Conservation (phyloP, 2,797 vertebrate genomes). For the Parauchenoglanis punctatus region DNA sequence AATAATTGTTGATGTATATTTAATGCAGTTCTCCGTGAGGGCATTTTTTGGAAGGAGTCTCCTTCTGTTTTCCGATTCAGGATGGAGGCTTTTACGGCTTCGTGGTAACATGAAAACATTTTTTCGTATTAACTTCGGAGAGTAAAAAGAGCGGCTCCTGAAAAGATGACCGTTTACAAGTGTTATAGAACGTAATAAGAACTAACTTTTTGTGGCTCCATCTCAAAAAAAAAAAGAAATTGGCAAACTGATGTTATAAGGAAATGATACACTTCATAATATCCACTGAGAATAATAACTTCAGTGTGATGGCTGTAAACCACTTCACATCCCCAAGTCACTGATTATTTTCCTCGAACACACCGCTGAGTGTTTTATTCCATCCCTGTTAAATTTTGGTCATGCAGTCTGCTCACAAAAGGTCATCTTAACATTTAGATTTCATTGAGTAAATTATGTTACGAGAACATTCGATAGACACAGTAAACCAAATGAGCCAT, state of each 20-base stretch:
- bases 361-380: neutral
- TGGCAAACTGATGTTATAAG: neutral
- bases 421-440: neutral
- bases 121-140: neutral
- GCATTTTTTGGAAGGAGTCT: neutral
- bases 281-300: neutral
- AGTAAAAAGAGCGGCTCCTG: neutral
- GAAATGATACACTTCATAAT: neutral
- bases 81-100: neutral
- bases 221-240: too few species aligned
- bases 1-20: neutral
- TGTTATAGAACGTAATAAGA: neutral
- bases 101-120: neutral
- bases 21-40: neutral
- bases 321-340: neutral
- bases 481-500: neutral
- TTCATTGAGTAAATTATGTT: neutral
- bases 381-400: neutral
- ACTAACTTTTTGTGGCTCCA: neutral
- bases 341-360: neutral
- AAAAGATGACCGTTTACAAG: neutral
- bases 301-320: neutral
- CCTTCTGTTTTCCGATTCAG: neutral
- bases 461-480: neutral
- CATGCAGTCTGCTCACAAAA: neutral